Conservation (phyloP, 1,140 invertebrate genomes). For the Drosophila prosaltans region DNA sequence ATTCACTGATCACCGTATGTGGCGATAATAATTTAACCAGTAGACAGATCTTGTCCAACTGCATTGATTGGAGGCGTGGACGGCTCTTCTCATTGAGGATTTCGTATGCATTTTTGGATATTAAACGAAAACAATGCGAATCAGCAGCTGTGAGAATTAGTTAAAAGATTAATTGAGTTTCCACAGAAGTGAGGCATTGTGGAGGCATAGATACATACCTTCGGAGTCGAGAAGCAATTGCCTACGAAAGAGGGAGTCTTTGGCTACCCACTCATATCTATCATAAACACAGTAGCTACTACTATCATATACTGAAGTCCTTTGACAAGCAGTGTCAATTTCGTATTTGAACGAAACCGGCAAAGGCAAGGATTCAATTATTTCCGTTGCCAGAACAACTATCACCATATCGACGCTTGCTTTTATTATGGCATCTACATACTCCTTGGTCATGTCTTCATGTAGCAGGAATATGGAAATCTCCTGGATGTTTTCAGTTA, state of each 20-base stretch:
- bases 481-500: conserved; percentile 58
- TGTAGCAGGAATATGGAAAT: conserved; percentile 57
- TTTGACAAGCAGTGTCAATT: conserved; percentile 62
- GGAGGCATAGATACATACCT: conserved; percentile 11
- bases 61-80: conserved; percentile 53
- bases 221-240: conserved; percentile 33
- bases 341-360: conserved; percentile 60
- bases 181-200: too few relatives aligned
- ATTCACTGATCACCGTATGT: conserved; percentile 59
- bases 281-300: conserved; percentile 37
- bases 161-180: neutral
- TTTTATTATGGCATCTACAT: conserved; percentile 38
- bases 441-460: conserved; percentile 45
- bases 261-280: conserved; percentile 61
- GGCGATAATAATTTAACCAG: conserved; percentile 62
- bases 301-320: conserved; percentile 34
- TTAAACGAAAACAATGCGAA: conserved; percentile 64
- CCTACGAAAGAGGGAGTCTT: conserved; percentile 51
- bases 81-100: conserved; percentile 24
- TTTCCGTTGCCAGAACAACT: conserved; percentile 63
- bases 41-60: conserved; percentile 68
- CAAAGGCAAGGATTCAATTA: conserved; percentile 57
- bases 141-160: neutral
- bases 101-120: conserved; percentile 37
- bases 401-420: conserved; percentile 29